These are phyloP conservation scores for Eulemur rufifrons DNA, from an alignment of 2,113 vertebrate genomes.

Conservation along the genomic window DNA sequence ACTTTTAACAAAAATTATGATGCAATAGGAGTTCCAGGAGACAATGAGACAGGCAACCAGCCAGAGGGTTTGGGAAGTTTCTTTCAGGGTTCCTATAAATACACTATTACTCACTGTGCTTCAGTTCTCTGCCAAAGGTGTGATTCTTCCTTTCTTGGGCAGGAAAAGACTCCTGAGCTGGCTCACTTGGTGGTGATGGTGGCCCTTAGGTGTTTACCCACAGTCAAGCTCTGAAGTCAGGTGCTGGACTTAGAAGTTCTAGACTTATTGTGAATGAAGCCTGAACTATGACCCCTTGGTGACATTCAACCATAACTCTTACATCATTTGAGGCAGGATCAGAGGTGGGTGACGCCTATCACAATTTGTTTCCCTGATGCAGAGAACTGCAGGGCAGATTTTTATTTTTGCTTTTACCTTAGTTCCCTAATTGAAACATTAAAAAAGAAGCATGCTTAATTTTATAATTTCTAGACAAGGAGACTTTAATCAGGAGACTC, in stretches of 20 bases:
- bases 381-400: background rate
- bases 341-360: background rate
- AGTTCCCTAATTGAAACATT: background rate
- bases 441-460: background rate
- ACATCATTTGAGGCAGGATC: background rate
- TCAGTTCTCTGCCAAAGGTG: background rate
- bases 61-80: constrained; percentile 8
- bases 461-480: background rate
- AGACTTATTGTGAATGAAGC: background rate
- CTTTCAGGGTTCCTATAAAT: constrained; percentile 38
- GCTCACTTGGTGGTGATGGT: background rate
- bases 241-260: background rate
- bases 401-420: background rate
- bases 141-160: constrained; percentile 9
- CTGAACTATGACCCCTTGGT: background rate
- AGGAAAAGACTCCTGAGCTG: background rate
- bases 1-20: background rate
- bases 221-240: background rate
- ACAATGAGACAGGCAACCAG: constrained; percentile 22
- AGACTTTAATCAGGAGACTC: background rate
- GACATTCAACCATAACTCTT: background rate
- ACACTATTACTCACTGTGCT: background rate
- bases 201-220: background rate
- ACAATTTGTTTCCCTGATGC: background rate
- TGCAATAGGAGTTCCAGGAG: constrained; percentile 26